Conservation (phyloP, 2,797 vertebrate genomes). For the Esox masquinongy region DNA sequence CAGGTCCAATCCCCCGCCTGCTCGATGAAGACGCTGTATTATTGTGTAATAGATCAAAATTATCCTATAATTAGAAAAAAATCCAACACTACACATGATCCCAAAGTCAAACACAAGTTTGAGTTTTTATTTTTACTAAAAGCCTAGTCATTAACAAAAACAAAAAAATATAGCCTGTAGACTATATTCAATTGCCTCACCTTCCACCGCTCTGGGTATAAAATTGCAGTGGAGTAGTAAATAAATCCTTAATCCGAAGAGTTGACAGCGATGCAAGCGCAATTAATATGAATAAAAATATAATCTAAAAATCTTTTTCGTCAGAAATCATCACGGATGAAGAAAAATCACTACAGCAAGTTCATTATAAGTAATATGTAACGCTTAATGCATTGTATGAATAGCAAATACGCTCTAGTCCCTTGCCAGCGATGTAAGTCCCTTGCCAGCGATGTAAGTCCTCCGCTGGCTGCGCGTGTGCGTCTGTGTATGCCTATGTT, state of each 20-base stretch:
- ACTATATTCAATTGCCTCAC: constrained; percentile 47
- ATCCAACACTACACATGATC: too few species aligned
- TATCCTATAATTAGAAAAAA: too few species aligned
- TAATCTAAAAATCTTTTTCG: constrained; percentile 7
- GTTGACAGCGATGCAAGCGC: constrained; percentile 56
- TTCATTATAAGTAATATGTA: not conserved
- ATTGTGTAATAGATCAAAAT: too few species aligned
- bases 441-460: not conserved
- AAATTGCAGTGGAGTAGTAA: constrained; percentile 37
- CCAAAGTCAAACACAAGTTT: too few species aligned
- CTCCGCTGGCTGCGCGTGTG: not conserved
- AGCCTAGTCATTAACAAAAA: not conserved
- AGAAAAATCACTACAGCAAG: not conserved
- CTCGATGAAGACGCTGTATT: constrained; percentile 75
- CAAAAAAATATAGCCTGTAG: not conserved
- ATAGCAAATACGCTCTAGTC: not conserved
- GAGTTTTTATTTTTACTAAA: not conserved
- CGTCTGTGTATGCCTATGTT: too few species aligned
- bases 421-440: not conserved
- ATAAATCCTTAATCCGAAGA: constrained; percentile 17
- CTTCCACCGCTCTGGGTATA: constrained; percentile 57
- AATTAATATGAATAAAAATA: not conserved
- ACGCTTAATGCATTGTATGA: not conserved
- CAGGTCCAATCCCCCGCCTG: constrained; percentile 67
- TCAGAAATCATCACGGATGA: constrained; percentile 42